Percentiles rank a stretch among this genome's conserved stretches.
phyloP scores from a whole-genome alignment of 2,113 vertebrate genomes.

The Phylloscopus trochilus region DNA sequence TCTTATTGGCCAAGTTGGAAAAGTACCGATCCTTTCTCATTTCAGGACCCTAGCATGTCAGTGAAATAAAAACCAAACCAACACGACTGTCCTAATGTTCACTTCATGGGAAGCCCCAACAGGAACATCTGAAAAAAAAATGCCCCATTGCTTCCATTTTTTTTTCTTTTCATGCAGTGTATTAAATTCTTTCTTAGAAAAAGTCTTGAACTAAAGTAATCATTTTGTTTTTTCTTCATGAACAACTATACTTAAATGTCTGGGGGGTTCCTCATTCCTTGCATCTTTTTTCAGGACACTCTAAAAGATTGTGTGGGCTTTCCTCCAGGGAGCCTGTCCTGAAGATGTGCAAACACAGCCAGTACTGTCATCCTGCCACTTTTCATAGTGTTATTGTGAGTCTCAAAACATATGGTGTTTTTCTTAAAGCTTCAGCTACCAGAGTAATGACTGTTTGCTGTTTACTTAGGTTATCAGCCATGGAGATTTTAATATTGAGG shows the following conservation, averaged over 20 bases:
- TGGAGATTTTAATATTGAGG: neutral
- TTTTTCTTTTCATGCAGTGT: neutral
- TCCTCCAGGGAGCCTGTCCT: neutral
- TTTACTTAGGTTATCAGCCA: neutral
- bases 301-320: neutral
- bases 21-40: neutral
- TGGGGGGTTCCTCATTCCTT: neutral
- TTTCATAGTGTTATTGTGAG: neutral
- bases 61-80: neutral
- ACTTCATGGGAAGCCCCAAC: neutral
- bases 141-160: neutral
- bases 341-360: neutral
- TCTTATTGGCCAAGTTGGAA: neutral
- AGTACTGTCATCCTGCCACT: neutral
- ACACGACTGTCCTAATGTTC: neutral
- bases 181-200: neutral
- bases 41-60: neutral
- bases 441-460: neutral
- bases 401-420: conserved; percentile 30
- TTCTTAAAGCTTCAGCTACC: conserved; percentile 16
- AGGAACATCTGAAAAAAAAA: neutral
- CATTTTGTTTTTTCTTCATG: neutral
- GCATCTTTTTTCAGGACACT: neutral
- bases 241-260: neutral
- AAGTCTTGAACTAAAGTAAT: neutral